Percentiles rank a stretch among this genome's conserved stretches.
Conservation (phyloP, 2,113 vertebrate genomes). For the Lichenostomus cassidix region DNA sequence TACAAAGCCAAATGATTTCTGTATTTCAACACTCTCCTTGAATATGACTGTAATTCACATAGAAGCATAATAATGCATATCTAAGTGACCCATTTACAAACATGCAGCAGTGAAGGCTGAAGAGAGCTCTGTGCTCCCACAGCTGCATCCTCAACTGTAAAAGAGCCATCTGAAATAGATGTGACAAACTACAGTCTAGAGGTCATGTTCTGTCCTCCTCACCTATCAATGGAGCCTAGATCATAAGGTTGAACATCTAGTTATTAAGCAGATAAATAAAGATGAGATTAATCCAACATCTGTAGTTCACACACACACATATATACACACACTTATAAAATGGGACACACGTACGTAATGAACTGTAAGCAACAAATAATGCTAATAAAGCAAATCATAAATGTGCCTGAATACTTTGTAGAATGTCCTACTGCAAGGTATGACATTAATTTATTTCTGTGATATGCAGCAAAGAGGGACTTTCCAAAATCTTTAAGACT, state of each 20-base stretch:
- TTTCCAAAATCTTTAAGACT: background rate
- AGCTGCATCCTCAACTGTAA: background rate
- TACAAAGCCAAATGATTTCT: background rate
- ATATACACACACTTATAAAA: background rate
- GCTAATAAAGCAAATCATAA: background rate
- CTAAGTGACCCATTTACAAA: background rate
- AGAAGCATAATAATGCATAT: background rate
- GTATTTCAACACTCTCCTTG: background rate
- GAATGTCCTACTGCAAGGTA: background rate
- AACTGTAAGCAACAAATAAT: background rate
- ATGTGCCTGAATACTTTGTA: background rate
- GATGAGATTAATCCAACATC: background rate
- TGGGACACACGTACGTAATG: background rate
- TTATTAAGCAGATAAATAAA: background rate
- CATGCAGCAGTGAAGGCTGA: background rate
- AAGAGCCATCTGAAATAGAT: background rate
- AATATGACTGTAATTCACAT: background rate
- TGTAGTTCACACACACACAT: background rate
- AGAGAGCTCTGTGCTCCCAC: background rate
- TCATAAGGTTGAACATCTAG: background rate
- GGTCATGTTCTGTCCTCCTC: background rate
- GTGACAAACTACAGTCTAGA: background rate
- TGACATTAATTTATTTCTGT: background rate
- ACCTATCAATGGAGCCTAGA: background rate
- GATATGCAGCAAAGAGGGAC: background rate